Conservation (phyloP, 2,113 vertebrate genomes). For the Austrofundulus limnaeus region DNA sequence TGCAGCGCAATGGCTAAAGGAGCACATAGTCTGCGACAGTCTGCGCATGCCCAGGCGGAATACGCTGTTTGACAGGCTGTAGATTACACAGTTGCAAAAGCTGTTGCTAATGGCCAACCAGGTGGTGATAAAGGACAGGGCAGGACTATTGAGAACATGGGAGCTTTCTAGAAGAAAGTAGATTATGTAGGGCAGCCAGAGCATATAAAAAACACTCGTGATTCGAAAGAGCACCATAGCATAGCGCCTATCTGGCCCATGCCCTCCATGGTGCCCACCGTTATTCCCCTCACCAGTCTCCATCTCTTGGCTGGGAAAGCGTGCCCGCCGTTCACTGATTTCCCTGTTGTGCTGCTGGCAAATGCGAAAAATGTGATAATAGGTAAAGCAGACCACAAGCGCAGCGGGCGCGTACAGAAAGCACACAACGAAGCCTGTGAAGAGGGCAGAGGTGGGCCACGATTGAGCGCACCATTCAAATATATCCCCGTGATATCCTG, state of each 20-base stretch:
- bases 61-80: constrained; percentile 97
- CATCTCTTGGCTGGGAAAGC: constrained; percentile 93
- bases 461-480: constrained; percentile 97
- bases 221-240: constrained; percentile 98
- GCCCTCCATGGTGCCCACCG: constrained; percentile 76
- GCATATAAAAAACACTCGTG: constrained; percentile 97
- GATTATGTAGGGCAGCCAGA: constrained; percentile 98
- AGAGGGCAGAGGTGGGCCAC: constrained; percentile 96
- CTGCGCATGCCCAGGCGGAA: constrained; percentile 94
- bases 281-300: constrained; percentile 84
- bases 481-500: constrained; percentile 98
- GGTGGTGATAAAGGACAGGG: constrained; percentile 94
- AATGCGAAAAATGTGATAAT: constrained; percentile 98
- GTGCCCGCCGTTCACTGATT: constrained; percentile 92
- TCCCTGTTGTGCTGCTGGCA: constrained; percentile 99
- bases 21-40: constrained; percentile 93
- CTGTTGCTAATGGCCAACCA: constrained; percentile 99
- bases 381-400: constrained; percentile 96
- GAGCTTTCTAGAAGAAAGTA: constrained; percentile 98
- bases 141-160: constrained; percentile 89
- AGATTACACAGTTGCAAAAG: constrained; percentile 99
- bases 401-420: constrained; percentile 95
- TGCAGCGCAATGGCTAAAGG: constrained; percentile 81
- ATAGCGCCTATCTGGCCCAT: constrained; percentile 91
- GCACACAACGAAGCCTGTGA: constrained; percentile 96